Percentiles rank a stretch among this genome's conserved stretches.
These are phyloP conservation scores for Drosophila atripex DNA, from an alignment of 2,888 invertebrate genomes.

Conservation along the genomic window DNA sequence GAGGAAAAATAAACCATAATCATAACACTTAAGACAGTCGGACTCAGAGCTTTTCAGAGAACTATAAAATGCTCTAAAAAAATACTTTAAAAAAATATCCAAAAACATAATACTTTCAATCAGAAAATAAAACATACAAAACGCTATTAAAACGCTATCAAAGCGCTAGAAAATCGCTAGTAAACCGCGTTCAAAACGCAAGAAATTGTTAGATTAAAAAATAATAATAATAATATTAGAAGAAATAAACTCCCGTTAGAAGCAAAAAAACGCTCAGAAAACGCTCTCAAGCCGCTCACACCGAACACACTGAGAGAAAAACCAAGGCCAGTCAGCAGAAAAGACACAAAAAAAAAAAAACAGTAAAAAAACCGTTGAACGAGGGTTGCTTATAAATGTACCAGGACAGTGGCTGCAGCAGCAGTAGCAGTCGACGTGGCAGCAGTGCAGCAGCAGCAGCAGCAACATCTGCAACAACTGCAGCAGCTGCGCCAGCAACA, in stretches of 20 bases:
- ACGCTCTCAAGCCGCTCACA: not conserved
- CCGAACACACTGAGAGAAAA: constrained; percentile 1
- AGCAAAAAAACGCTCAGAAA: not conserved
- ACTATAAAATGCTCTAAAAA: constrained; percentile 48
- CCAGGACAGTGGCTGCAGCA: constrained; percentile 83
- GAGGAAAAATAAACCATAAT: not conserved
- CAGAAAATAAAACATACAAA: too few species aligned
- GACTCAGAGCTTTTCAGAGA: too few species aligned
- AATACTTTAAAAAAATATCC: constrained; percentile 2
- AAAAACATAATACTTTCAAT: not conserved
- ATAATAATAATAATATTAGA: not conserved
- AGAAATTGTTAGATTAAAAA: not conserved
- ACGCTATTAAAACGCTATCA: too few species aligned
- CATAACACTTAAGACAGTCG: not conserved
- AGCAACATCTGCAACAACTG: constrained; percentile 33
- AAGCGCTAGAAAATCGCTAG: too few species aligned
- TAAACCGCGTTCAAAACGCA: not conserved
- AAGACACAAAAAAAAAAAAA: constrained; percentile 10
- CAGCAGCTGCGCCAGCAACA: constrained; percentile 20
- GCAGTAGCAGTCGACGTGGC: constrained; percentile 81
- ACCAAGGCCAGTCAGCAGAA: not conserved
- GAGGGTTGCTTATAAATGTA: constrained; percentile 80
- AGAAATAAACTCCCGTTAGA: too few species aligned
- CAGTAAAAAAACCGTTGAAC: constrained; percentile 26
- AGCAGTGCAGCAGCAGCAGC: constrained; percentile 57